Conservation (phyloP, 2,888 invertebrate genomes). For the Volucella zonaria region DNA sequence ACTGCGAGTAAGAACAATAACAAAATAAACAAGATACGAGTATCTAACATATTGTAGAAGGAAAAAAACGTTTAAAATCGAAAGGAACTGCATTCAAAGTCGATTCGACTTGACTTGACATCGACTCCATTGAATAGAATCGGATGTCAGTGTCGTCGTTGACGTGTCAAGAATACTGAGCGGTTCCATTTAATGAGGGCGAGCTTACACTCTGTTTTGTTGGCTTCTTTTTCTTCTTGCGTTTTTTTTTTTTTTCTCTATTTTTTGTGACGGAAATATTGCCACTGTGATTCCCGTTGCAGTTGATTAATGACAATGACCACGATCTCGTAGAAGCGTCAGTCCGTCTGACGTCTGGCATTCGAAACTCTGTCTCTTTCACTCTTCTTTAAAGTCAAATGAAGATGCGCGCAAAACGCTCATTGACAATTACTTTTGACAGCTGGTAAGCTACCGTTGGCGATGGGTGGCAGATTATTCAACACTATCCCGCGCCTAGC, state of each 20-base stretch:
- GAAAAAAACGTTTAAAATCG: conserved; percentile 60
- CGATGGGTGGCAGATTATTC: conserved; percentile 50
- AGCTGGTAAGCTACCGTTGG: conserved; percentile 1
- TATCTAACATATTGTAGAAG: not conserved
- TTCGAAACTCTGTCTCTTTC: conserved; percentile 46
- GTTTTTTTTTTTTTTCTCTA: conserved; percentile 4
- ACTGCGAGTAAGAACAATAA: not conserved
- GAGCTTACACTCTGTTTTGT: conserved; percentile 26
- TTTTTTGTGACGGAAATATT: conserved; percentile 34
- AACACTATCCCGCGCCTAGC: conserved; percentile 49
- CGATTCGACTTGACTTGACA: conserved; percentile 14
- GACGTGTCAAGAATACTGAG: conserved; percentile 70
- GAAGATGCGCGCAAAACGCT: conserved; percentile 53
- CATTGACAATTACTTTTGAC: conserved; percentile 46
- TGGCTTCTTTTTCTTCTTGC: not conserved
- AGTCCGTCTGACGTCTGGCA: conserved; percentile 64
- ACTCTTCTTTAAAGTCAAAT: conserved; percentile 48
- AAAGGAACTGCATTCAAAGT: conserved; percentile 61
- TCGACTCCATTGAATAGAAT: conserved; percentile 61
- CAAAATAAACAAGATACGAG: not conserved
- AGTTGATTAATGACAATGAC: conserved; percentile 65
- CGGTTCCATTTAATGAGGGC: conserved; percentile 59
- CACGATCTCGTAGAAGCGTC: conserved; percentile 68
- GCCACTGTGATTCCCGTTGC: conserved; percentile 60
- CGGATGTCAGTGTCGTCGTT: conserved; percentile 69